Base-by-base conservation (phyloP, 2,113 vertebrate genomes). In the Onychorhynchus coronatus region DNA sequence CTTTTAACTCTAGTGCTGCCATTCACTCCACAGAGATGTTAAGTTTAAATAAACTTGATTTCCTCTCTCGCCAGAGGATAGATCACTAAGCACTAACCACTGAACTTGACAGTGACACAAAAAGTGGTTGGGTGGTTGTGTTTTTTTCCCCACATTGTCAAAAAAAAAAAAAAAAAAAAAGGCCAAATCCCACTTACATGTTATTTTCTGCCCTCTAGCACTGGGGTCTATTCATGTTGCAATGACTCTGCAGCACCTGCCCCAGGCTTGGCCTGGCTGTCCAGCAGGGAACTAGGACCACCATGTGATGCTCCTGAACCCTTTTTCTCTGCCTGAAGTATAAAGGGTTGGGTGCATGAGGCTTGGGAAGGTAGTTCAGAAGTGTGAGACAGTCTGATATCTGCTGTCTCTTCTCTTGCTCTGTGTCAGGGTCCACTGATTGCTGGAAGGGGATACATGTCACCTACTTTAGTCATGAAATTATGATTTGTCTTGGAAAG, bases 201-300 rank as follows among this genome's bases (percentile, higher is more conserved):
- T 16, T 55, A 6, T 18, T 52, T 52, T 53, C 44, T 81, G 47
- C 24, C 30, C 50, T 37, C 47, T 14, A 6, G 44, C 52, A 9
- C 33, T 23, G 31, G 18, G 18, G 11, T 21, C 4, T 35, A 0
- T 27, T 46, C 22, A 6, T 3, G 1, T 37, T 6, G 2, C 30
- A 2, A 2, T 18, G 37, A 3, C 52, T 37, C 87, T 5, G 20
- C 1, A 2, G 8, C 15, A 9, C 37, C 70, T 49, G 68, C 35
- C 42, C 41, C 27, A 7, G 41, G 47, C 25, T 20, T 5, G 33
- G 37, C 33, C 47, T 16, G 44, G 63, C 31, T 63, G 9, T 20
- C 63, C 8, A 2, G 15, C 28, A 6, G 66, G 61, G 27, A 82
- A 3, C 61, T 7, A 31, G 0, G 8, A 11, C n/a, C 17, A 1